phyloP scores from a whole-genome alignment of 2,113 vertebrate species.

The Limnothrissa miodon region DNA sequence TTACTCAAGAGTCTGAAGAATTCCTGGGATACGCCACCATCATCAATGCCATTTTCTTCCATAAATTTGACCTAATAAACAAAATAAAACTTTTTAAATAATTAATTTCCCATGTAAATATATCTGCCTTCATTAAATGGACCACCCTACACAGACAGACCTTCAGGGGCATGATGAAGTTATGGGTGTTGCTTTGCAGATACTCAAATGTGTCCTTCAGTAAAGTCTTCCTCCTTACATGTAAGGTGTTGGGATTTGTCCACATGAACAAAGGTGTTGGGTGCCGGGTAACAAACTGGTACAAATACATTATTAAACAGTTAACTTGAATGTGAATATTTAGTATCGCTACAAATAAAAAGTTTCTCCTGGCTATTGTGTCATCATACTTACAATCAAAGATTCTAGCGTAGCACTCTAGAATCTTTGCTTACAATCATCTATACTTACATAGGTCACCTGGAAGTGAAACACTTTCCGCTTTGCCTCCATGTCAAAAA shows the following conservation, averaged over 20 bases:
- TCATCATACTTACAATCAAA: too few relatives aligned
- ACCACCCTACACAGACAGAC: slow-evolving; percentile 15
- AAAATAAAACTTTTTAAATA: neutral
- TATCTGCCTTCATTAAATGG: neutral
- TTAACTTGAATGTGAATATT: neutral
- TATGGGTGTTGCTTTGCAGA: slow-evolving; percentile 4
- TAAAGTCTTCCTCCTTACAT: slow-evolving; percentile 28
- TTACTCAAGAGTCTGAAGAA: neutral
- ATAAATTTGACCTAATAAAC: slow-evolving; percentile 24
- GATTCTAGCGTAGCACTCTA: too few relatives aligned
- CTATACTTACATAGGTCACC: neutral
- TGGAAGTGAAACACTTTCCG: neutral
- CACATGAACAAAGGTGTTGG: neutral
- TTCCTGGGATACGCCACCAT: neutral
- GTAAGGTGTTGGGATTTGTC: neutral
- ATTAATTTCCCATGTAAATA: neutral
- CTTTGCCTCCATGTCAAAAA: slow-evolving; percentile 52
- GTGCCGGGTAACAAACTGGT: neutral
- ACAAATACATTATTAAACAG: neutral
- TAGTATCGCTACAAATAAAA: neutral
- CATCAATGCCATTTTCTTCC: slow-evolving; percentile 2
- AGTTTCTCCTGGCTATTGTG: too few relatives aligned
- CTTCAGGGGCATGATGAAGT: neutral
- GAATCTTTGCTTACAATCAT: too few relatives aligned
- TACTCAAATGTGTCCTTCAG: slow-evolving; percentile 25